Conservation (phyloP, 2,888 invertebrate species). For the Blastobasis lacticolella region DNA sequence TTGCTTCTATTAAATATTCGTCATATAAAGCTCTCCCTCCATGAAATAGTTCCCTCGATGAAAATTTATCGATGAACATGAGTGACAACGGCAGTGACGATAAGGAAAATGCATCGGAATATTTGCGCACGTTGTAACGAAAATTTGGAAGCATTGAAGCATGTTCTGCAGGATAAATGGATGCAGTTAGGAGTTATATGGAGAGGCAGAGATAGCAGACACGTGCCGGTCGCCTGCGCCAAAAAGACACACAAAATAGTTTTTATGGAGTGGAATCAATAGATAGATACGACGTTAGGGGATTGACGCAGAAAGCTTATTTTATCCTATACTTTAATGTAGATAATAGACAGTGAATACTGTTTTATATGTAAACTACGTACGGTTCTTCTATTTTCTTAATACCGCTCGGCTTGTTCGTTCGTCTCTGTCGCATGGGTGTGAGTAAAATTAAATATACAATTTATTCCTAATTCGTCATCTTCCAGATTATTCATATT, state of each 20-base stretch:
- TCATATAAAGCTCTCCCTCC: too few species aligned
- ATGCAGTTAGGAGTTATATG: neutral
- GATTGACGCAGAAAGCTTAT: neutral
- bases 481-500: too few species aligned
- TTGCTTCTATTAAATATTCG: too few species aligned
- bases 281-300: neutral
- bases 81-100: neutral
- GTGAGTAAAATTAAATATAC: too few species aligned
- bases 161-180: neutral
- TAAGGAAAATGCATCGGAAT: neutral
- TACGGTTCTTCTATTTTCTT: too few species aligned
- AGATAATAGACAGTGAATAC: too few species aligned
- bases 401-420: too few species aligned
- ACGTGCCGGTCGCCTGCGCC: slow-evolving; percentile 4
- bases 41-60: neutral
- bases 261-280: neutral
- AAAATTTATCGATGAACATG: neutral
- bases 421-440: too few species aligned
- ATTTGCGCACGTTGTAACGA: too few species aligned
- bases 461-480: too few species aligned
- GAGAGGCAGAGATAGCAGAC: neutral
- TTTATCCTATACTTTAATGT: neutral
- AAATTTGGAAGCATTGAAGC: neutral
- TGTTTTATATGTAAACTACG: too few species aligned
- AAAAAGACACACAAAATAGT: neutral